Evolutionary conservation across 2,797 vertebrate species (phyloP).

Genomic region (Orestias chungarensis): DNA sequence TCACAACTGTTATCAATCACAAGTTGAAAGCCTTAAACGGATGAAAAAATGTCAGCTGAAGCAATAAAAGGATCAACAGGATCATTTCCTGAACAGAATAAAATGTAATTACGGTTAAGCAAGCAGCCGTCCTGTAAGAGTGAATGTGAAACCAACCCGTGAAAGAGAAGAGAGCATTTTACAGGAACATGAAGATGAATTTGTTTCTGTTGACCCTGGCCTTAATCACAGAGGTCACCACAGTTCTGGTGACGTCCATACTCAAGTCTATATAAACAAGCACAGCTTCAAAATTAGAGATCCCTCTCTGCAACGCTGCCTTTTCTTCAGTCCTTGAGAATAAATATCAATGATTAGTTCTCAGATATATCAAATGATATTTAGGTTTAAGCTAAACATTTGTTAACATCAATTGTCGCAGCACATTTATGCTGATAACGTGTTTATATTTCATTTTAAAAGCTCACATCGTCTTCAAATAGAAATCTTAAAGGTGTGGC

Average conservation of each 20-base stretch:
- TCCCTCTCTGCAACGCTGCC: not conserved
- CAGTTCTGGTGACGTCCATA: too few relatives aligned
- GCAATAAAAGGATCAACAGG: not conserved
- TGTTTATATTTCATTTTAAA: not conserved
- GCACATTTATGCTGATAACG: not conserved
- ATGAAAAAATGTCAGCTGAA: not conserved
- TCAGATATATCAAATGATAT: too few relatives aligned
- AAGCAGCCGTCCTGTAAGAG: constrained; percentile 11
- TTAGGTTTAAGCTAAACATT: not conserved
- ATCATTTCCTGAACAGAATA: not conserved
- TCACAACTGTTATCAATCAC: not conserved
- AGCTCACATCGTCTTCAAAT: not conserved
- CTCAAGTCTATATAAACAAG: too few relatives aligned
- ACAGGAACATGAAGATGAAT: not conserved
- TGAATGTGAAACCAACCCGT: constrained; percentile 45
- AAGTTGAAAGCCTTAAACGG: not conserved
- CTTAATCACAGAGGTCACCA: too few relatives aligned
- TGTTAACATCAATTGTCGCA: not conserved
- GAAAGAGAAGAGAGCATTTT: not conserved
- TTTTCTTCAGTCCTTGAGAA: not conserved
- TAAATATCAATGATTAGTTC: too few relatives aligned
- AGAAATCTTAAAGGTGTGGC: not conserved
- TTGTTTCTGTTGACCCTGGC: not conserved
- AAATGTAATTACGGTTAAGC: not conserved
- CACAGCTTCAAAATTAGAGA: too few relatives aligned